Evolutionary conservation across 2,888 invertebrate species (phyloP).

Genomic region (Hydroisotoma schaefferi): DNA sequence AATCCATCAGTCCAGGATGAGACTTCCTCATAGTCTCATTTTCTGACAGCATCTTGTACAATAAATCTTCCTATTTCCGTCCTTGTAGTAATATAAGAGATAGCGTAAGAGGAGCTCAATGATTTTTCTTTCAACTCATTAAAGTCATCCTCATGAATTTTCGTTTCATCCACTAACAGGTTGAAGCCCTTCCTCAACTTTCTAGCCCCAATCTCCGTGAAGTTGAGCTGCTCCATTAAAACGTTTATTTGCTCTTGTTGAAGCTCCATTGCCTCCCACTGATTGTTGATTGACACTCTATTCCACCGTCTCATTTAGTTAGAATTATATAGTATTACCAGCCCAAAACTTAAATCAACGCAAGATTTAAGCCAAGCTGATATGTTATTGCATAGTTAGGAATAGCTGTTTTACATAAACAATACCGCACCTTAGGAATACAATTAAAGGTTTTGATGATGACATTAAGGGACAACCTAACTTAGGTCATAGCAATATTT

Average conservation of each 20-base stretch:
- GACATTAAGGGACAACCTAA: too few relatives aligned
- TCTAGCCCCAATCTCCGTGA: neutral
- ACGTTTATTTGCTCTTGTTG: neutral
- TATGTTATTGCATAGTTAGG: too few relatives aligned
- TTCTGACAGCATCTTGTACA: conserved; percentile 3
- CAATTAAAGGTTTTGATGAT: too few relatives aligned
- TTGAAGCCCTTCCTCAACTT: conserved; percentile 8
- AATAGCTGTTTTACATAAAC: too few relatives aligned
- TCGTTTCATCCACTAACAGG: neutral
- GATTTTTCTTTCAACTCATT: conserved; percentile 18
- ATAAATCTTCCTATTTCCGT: conserved; percentile 13
- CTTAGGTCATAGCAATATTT: too few relatives aligned
- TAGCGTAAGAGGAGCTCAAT: conserved; percentile 6
- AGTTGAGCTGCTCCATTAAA: neutral
- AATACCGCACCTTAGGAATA: too few relatives aligned
- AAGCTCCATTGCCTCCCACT: neutral
- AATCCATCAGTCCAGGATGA: conserved; percentile 19
- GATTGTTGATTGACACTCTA: neutral
- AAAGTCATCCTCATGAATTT: conserved; percentile 11
- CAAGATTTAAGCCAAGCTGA: too few relatives aligned
- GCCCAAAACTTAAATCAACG: too few relatives aligned
- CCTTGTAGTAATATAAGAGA: conserved; percentile 17
- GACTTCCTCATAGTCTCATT: conserved; percentile 19
- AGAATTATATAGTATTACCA: too few relatives aligned
- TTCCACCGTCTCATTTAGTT: too few relatives aligned